Base-by-base conservation (phyloP, 37 sponge, comb jelly and placozoan species). In the Amphimedon queenslandica region DNA sequence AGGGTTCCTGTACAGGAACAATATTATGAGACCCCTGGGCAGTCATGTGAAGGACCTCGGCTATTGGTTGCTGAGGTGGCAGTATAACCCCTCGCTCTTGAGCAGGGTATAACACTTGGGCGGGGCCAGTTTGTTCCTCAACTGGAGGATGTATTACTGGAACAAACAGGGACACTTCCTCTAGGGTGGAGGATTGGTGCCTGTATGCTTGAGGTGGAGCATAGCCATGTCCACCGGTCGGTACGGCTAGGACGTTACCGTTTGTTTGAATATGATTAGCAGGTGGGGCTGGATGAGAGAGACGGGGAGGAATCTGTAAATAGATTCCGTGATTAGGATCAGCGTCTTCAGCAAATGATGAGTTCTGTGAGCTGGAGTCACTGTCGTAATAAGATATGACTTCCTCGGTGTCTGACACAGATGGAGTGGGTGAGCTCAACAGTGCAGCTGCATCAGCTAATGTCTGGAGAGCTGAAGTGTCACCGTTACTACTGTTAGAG, bases 401-500 rank as follows among this genome's bases (percentile, higher is more conserved):
- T 18, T 47, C 53, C 53, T 8, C 8, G 13, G 53, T 18, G 13
- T 47, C 13, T 25, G 61, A 60, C 5, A n/a, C 61, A n/a, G 21
- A 25, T n/a, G 8, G 61, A 11, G n/a, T n/a, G n/a, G 61, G 61
- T n/a, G 61, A 60, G 28, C 27, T 60, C 21, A 60, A n/a, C 23
- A 25, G 21, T 5, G 21, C 27, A n/a, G 61, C 61, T n/a, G 61
- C 61, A n/a, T 60, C 61, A 60, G 61, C 61, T 6, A 60, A 25
- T 11, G 61, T 60, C 61, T 60, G 61, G 21, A 60, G 61, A 60
- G 61, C 61, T 6, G 61, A 60, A 6, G 24, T n/a, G 5, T n/a
- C 21, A 25, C 27, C 61, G 8, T 25, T n/a, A n/a, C 21, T 13
- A 6, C 21, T 13, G 13, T 47, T 47, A 18, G 53, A 47, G 28